Percentiles rank a stretch among this genome's conserved stretches.
Conservation (phyloP, 2,888 invertebrate species). For the Tipula unca region DNA sequence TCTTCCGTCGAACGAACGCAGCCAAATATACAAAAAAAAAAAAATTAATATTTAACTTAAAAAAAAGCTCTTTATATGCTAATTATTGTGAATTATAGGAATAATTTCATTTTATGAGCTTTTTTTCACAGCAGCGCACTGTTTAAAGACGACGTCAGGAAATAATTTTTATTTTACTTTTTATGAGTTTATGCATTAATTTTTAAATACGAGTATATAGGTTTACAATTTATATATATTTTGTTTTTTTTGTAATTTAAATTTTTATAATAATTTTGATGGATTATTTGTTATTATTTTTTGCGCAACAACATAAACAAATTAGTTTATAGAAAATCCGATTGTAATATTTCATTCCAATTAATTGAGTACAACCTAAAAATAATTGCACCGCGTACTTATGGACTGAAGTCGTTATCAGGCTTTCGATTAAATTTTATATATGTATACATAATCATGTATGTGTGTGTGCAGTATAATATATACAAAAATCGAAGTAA, state of each 20-base stretch:
- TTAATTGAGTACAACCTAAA: neutral
- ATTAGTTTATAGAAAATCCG: neutral
- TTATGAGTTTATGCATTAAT: neutral
- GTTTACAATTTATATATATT: too few relatives aligned
- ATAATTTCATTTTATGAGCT: neutral
- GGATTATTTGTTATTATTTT: neutral
- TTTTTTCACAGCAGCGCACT: neutral
- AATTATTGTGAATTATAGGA: conserved; percentile 14
- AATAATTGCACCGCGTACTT: too few relatives aligned
- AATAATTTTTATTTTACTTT: neutral
- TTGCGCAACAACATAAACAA: neutral
- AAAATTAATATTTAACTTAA: neutral
- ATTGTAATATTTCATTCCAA: neutral
- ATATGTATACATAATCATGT: too few relatives aligned
- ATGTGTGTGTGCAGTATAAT: neutral
- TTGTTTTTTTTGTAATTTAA: neutral
- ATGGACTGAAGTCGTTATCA: too few relatives aligned
- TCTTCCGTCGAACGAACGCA: neutral
- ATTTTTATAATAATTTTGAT: neutral
- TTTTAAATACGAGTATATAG: neutral
- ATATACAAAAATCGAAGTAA: too few relatives aligned
- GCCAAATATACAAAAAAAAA: neutral
- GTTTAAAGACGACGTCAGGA: neutral
- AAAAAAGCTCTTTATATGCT: conserved; percentile 3
- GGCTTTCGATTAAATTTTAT: too few relatives aligned